phyloP scores from a whole-genome alignment of 2,113 vertebrate species.

The Redunca redunca region DNA sequence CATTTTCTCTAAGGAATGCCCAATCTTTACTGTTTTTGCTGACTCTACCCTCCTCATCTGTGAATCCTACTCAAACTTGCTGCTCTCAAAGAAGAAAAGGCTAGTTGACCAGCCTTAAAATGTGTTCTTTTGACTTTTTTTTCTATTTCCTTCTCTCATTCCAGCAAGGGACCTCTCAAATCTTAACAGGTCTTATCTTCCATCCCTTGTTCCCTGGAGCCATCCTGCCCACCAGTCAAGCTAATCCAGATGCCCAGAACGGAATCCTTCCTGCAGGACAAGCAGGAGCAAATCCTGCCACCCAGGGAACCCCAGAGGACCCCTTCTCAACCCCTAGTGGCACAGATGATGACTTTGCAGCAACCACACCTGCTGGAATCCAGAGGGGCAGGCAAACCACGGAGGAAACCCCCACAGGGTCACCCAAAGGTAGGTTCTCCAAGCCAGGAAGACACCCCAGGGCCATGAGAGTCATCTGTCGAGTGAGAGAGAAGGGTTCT shows the following conservation, averaged over 20 bases:
- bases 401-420: not conserved
- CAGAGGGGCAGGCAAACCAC: not conserved
- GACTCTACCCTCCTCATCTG: not conserved
- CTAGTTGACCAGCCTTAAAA: not conserved
- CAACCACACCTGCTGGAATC: not conserved
- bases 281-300: constrained; percentile 23
- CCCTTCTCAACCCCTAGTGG: not conserved
- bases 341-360: not conserved
- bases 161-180: constrained; percentile 17
- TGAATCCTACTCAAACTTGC: not conserved
- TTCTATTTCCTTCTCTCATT: constrained; percentile 5
- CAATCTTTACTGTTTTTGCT: not conserved
- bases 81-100: not conserved
- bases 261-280: constrained; percentile 44
- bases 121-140: not conserved
- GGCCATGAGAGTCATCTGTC: not conserved
- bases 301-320: not conserved
- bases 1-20: not conserved
- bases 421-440: not conserved
- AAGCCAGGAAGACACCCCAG: not conserved
- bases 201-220: constrained; percentile 35
- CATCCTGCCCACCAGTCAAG: not conserved
- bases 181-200: constrained; percentile 50
- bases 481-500: not conserved
- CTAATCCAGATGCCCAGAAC: not conserved